A percentile compares a stretch with the other conserved stretches of the same genome.
Evolutionary conservation across 2,113 vertebrate genomes (phyloP).

Genomic region (Eolophus roseicapilla): DNA sequence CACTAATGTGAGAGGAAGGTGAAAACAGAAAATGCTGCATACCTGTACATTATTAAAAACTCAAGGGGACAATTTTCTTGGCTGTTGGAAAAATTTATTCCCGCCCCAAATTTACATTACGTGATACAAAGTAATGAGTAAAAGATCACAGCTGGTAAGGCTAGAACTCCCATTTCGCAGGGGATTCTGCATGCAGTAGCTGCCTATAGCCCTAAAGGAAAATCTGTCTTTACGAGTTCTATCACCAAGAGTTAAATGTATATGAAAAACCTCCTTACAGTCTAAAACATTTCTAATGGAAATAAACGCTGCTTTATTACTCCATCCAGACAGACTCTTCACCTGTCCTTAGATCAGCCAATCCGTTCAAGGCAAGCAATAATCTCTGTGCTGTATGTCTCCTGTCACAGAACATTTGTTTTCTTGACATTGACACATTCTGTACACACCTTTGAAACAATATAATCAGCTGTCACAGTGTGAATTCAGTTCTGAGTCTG

Average conservation of each 20-base stretch:
- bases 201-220: neutral
- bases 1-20: neutral
- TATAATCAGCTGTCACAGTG: neutral
- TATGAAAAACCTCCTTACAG: neutral
- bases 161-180: neutral
- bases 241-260: neutral
- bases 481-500: neutral
- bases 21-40: neutral
- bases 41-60: neutral
- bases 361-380: rapidly evolving
- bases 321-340: neutral
- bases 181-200: neutral
- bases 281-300: neutral
- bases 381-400: neutral
- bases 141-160: neutral
- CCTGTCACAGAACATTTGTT: neutral
- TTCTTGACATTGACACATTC: neutral
- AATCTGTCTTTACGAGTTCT: neutral
- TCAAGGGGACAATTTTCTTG: neutral
- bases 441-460: neutral
- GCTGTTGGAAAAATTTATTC: neutral
- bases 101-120: neutral
- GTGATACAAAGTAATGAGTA: neutral
- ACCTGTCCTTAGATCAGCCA: neutral
- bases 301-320: neutral